Evolutionary conservation across 2,797 vertebrate genomes (phyloP).

Genomic region (Chlorospingus flavigularis): DNA sequence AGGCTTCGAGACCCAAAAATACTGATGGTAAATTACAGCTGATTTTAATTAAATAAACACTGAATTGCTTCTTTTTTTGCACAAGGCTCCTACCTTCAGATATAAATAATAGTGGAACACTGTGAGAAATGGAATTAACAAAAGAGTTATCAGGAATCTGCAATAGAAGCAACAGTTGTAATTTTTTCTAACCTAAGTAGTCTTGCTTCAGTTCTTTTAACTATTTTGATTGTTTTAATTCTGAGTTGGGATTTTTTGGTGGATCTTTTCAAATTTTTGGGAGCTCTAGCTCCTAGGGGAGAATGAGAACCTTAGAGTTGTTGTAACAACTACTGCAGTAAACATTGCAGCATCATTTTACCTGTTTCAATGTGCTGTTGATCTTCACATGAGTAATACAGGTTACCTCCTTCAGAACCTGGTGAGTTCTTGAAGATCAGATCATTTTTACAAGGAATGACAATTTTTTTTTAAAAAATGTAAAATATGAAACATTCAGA

Average conservation of each 20-base stretch:
- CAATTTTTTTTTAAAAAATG: not conserved
- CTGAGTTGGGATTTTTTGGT: not conserved
- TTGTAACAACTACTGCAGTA: not conserved
- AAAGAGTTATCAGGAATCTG: not conserved
- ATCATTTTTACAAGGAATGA: not conserved
- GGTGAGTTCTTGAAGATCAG: not conserved
- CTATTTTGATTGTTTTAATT: not conserved
- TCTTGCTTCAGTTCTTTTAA: not conserved
- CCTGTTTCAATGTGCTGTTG: not conserved
- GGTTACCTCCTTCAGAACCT: not conserved
- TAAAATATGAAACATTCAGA: not conserved
- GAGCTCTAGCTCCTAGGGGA: not conserved
- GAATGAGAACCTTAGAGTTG: not conserved
- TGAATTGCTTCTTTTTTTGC: not conserved
- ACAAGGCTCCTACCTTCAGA: not conserved
- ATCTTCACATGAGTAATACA: conserved; percentile 27
- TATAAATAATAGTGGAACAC: not conserved
- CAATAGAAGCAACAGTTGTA: not conserved
- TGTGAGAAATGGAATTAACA: not conserved
- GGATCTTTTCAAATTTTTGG: not conserved
- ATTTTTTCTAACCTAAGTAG: not conserved
- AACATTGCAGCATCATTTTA: not conserved
- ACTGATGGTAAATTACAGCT: not conserved
- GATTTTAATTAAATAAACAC: not conserved
- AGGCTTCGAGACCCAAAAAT: not conserved